phyloP scores from a whole-genome alignment of 2,797 vertebrate species.

The Masticophis lateralis region DNA sequence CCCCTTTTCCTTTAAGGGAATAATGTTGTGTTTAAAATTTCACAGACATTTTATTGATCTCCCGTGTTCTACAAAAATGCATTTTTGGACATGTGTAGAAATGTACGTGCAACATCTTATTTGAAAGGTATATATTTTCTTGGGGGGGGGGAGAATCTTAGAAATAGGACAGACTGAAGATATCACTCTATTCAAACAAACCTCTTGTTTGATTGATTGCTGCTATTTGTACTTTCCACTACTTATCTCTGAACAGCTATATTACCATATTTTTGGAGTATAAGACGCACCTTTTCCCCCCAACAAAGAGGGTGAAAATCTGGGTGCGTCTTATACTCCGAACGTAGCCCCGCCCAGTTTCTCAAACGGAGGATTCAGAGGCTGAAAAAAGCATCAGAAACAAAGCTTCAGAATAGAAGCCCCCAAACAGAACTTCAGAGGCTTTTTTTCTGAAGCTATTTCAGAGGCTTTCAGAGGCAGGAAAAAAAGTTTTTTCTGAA shows the following conservation, averaged over 20 bases:
- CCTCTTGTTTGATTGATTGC: background rate
- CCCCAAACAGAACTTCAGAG: no score
- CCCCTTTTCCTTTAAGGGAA: background rate
- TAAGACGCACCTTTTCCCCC: no score
- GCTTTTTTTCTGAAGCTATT: no score
- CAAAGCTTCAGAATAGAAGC: no score
- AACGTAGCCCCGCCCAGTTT: no score
- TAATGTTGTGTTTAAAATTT: background rate
- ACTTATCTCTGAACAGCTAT: background rate
- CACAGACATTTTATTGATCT: background rate
- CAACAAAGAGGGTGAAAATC: no score
- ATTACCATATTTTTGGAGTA: no score
- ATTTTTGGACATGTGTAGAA: background rate
- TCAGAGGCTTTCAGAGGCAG: no score
- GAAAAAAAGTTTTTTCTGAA: no score
- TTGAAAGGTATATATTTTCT: background rate
- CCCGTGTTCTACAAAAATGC: background rate
- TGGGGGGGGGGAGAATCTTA: background rate
- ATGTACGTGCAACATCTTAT: background rate
- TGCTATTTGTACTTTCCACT: accelerated
- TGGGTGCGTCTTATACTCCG: no score
- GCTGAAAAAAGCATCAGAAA: no score
- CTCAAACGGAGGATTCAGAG: no score
- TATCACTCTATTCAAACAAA: background rate
- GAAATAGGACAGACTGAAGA: background rate